phyloP scores from a whole-genome alignment of 2,888 invertebrate genomes.

The Lamproptera curius region DNA sequence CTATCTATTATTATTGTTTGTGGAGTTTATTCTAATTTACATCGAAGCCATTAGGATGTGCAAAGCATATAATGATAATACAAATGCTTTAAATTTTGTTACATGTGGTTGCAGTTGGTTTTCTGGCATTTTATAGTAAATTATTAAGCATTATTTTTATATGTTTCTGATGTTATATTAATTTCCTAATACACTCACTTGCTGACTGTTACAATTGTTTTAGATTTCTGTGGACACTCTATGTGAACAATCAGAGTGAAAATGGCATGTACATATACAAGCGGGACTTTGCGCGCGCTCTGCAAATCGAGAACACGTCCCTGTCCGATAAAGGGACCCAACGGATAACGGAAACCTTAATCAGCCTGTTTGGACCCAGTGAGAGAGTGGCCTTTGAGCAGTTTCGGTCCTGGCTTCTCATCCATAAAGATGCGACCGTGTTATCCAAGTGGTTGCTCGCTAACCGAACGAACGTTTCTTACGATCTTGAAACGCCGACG shows the following conservation, averaged over 20 bases:
- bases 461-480: conserved; percentile 85
- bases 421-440: conserved; percentile 87
- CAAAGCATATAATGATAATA: too few species aligned
- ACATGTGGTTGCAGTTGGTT: too few species aligned
- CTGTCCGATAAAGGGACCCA: conserved; percentile 52
- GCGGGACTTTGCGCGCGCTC: conserved; percentile 83
- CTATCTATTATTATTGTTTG: too few species aligned
- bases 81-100: too few species aligned
- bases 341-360: conserved; percentile 54
- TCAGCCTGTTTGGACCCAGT: conserved; percentile 57
- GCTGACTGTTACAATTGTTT: conserved; percentile 32
- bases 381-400: conserved; percentile 83
- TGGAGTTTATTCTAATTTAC: too few species aligned
- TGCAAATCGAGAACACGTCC: conserved; percentile 77
- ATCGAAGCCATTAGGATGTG: too few species aligned
- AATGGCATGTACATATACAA: conserved; percentile 82
- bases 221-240: conserved; percentile 91
- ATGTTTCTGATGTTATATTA: background rate
- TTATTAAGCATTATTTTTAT: background rate
- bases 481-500: conserved; percentile 91
- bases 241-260: conserved; percentile 87
- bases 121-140: too few species aligned
- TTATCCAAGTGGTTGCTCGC: conserved; percentile 89
- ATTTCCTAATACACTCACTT: background rate
- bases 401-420: conserved; percentile 88